These are phyloP conservation scores for Dione juno DNA, from an alignment of 2,888 invertebrate genomes.

Conservation along the genomic window DNA sequence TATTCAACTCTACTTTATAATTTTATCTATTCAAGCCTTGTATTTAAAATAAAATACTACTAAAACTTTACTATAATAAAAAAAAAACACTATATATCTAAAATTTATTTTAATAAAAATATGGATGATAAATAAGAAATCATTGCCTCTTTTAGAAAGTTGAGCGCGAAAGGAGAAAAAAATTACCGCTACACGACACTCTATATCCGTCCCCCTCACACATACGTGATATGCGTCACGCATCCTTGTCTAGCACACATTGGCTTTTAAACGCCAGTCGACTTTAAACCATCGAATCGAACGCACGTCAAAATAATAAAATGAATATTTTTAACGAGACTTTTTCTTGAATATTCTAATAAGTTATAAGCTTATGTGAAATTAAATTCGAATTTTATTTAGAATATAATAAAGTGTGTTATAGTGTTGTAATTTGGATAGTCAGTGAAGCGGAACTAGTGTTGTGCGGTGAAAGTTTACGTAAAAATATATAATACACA, in stretches of 20 bases:
- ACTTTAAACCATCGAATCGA: slow-evolving; percentile 53
- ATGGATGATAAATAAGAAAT: slow-evolving; percentile 58
- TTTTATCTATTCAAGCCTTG: neutral
- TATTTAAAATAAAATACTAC: neutral
- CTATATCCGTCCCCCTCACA: slow-evolving; percentile 62
- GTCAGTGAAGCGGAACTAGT: slow-evolving; percentile 48
- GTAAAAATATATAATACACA: slow-evolving; percentile 42
- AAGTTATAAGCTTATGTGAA: neutral
- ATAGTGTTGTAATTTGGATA: slow-evolving; percentile 27
- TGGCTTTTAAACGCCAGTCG: slow-evolving; percentile 61
- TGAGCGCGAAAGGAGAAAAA: slow-evolving; percentile 80
- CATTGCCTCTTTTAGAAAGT: slow-evolving; percentile 79
- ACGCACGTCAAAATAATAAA: slow-evolving; percentile 61
- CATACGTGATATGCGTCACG: slow-evolving; percentile 47
- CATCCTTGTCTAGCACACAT: slow-evolving; percentile 61
- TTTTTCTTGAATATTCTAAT: slow-evolving; percentile 30
- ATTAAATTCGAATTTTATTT: slow-evolving; percentile 9
- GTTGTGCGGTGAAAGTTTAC: slow-evolving; percentile 70
- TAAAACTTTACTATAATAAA: neutral
- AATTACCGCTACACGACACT: slow-evolving; percentile 79
- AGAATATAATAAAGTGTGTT: slow-evolving; percentile 32
- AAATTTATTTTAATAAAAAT: slow-evolving; percentile 28
- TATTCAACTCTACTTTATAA: neutral
- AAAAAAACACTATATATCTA: no score
- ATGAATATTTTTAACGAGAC: slow-evolving; percentile 53